phyloP scores from a whole-genome alignment of 2,888 invertebrate genomes.

The Drosophila formosana region DNA sequence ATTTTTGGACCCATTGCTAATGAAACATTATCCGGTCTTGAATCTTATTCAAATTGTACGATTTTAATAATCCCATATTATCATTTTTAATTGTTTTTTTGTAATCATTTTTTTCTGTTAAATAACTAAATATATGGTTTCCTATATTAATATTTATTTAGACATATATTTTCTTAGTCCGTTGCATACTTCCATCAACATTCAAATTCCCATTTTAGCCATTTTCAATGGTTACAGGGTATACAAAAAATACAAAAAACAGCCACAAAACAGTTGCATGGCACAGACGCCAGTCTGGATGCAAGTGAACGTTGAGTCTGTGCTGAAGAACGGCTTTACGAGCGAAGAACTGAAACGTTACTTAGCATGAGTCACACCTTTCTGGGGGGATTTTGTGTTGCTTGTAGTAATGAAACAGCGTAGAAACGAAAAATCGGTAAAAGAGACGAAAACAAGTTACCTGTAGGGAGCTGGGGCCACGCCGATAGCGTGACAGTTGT shows the following conservation, averaged over 20 bases:
- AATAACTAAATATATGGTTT: too few relatives aligned
- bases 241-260: slow-evolving; percentile 17
- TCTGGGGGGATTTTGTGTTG: slow-evolving; percentile 29
- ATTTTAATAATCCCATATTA: too few relatives aligned
- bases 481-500: slow-evolving; percentile 69
- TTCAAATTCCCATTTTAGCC: neutral
- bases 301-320: slow-evolving; percentile 38
- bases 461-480: slow-evolving; percentile 38
- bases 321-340: slow-evolving; percentile 53
- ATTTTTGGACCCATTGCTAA: too few relatives aligned
- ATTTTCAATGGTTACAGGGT: slow-evolving; percentile 5
- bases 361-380: slow-evolving; percentile 61
- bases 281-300: slow-evolving; percentile 53
- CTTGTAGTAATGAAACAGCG: slow-evolving; percentile 55
- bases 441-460: slow-evolving; percentile 71
- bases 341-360: slow-evolving; percentile 36
- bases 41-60: too few relatives aligned
- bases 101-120: too few relatives aligned
- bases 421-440: slow-evolving; percentile 61
- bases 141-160: too few relatives aligned
- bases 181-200: too few relatives aligned
- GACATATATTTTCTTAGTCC: too few relatives aligned
- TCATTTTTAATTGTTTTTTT: too few relatives aligned
- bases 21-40: too few relatives aligned
- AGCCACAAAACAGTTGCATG: slow-evolving; percentile 40